Evolutionary conservation across 2,797 vertebrate species (phyloP), one percentile per base, ranked within the genome.

Genomic region (Onychomys leucogaster): DNA sequence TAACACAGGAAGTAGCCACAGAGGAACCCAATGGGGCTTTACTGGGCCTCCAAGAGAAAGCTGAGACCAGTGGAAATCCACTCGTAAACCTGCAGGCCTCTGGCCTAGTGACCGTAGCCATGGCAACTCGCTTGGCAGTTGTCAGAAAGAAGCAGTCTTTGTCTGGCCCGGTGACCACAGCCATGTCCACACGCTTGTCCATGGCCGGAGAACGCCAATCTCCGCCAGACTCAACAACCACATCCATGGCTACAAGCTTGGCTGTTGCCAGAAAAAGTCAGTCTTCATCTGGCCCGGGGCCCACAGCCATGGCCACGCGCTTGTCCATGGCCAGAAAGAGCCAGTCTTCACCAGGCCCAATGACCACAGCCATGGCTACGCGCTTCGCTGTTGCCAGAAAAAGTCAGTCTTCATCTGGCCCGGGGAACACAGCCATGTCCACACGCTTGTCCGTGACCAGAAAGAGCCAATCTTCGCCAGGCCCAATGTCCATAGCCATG

Each of bases 391-490:
- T 29, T 57, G 85, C 49, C 34, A 71, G 34, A 71, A 55, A 71
- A 2, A 21, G 10, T 2, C n/a, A 55, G 49, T 37, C 65, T 55
- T 71, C 37, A 4, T 87, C 23, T 37, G 49, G 25, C 46, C 34
- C 3, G 0, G 25, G 37, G 49, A 55, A 84, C n/a, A 29, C 46
- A 17, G 49, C 25, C 23, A 37, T 19, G 67, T 49, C 13, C 63
- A n/a, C 34, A 23, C 6, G 41, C 6, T 2, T 16, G 32, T 7
- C 43, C 4, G 7, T 25, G 6, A 1, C 13, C 32, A 52, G 11
- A n/a, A 49, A 67, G 0, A 23, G 19, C 11, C 61, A 49, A 32
- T 34, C 46, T 23, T 49, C 3, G 0, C 21, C 61, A 34, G 29
- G 83, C 5, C 43, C 11, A 0, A 21, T 25, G 46, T n/a, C 63